Percentiles rank a stretch among this genome's conserved stretches.
Evolutionary conservation across 2,797 vertebrate genomes (phyloP).

Genomic region (Staurois parvus): DNA sequence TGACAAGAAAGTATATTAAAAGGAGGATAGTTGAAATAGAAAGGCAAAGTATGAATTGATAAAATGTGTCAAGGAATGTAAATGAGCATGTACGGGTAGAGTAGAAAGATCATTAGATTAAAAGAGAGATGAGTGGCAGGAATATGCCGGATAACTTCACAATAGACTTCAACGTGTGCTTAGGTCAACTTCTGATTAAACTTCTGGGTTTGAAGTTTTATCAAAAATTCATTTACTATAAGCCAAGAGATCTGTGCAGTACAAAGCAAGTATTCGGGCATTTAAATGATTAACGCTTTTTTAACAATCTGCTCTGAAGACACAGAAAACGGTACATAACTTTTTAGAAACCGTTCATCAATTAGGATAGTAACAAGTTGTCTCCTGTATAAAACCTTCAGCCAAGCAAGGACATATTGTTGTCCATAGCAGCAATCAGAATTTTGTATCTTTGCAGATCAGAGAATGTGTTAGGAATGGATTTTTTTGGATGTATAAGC

Average conservation of each 20-base stretch:
- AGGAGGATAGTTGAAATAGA: conserved; percentile 46
- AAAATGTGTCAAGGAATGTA: conserved; percentile 55
- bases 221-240: conserved; percentile 51
- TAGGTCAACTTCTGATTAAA: conserved; percentile 55
- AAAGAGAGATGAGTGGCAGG: conserved; percentile 53
- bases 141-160: conserved; percentile 48
- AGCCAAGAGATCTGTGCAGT: conserved; percentile 17
- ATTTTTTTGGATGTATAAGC: too few relatives aligned
- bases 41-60: conserved; percentile 55
- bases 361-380: neutral
- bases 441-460: too few relatives aligned
- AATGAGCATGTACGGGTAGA: conserved; percentile 44
- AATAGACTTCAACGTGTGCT: conserved; percentile 48
- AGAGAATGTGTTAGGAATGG: too few relatives aligned
- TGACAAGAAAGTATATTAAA: conserved; percentile 59
- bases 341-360: neutral
- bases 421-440: too few relatives aligned
- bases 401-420: neutral
- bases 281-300: conserved; percentile 44
- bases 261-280: conserved; percentile 20
- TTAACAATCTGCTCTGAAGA: conserved; percentile 6
- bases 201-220: conserved; percentile 55
- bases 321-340: neutral
- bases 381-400: neutral
- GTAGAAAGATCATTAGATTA: conserved; percentile 57